A percentile compares a stretch with the other conserved stretches of the same genome.
These are phyloP conservation scores for Mormoops blainvillei DNA, from an alignment of 2,113 vertebrate species.

Conservation along the genomic window DNA sequence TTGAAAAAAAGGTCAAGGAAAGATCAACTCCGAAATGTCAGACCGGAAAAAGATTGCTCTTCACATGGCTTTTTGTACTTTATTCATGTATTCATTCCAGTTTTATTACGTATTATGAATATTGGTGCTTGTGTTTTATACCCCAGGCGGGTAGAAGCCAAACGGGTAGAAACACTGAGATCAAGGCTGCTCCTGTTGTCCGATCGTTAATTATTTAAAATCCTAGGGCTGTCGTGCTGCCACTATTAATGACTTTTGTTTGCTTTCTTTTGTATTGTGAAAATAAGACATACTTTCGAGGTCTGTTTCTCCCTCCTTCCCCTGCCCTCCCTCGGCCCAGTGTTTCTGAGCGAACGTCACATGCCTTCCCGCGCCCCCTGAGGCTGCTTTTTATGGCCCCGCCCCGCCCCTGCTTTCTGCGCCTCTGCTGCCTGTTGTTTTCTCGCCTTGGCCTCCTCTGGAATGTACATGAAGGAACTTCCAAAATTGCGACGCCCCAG, in stretches of 20 bases:
- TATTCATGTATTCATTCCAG: background rate
- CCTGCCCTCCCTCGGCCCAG: background rate
- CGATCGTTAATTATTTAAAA: background rate
- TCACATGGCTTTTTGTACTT: background rate
- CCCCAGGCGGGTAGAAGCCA: background rate
- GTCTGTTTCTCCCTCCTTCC: background rate
- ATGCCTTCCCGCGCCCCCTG: background rate
- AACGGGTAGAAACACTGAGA: background rate
- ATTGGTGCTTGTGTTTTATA: background rate
- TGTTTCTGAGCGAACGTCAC: background rate
- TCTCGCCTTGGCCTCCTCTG: background rate
- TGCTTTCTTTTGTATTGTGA: background rate
- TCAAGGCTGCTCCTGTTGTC: background rate
- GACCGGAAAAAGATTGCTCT: background rate
- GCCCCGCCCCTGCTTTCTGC: background rate
- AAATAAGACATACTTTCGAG: background rate
- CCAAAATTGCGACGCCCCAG: background rate
- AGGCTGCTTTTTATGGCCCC: background rate
- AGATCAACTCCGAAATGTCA: conserved; percentile 43
- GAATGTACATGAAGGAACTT: background rate
- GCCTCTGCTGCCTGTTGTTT: background rate
- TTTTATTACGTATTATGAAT: background rate
- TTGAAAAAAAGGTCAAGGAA: background rate
- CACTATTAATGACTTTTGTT: background rate
- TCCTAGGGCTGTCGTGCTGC: background rate